Evolutionary conservation across 2,113 vertebrate genomes (phyloP).

Genomic region (Dipodomys ordii): DNA sequence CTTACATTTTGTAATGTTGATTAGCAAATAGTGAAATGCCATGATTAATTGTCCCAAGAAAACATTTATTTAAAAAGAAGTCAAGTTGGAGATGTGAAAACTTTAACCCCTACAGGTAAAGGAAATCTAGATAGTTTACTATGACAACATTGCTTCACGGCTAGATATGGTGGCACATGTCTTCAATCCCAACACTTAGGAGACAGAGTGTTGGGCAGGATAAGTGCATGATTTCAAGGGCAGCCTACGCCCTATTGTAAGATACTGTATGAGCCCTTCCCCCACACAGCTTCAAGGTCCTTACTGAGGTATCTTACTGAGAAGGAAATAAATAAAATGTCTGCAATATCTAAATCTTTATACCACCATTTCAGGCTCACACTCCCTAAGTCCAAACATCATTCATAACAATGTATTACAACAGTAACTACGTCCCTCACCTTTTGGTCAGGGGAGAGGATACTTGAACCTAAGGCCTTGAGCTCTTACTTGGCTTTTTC

Average conservation of each 20-base stretch:
- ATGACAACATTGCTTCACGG: not conserved
- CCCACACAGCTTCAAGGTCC: not conserved
- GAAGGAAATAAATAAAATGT: not conserved
- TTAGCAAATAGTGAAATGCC: conserved; percentile 5
- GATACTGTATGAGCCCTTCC: too few relatives aligned
- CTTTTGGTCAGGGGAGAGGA: too few relatives aligned
- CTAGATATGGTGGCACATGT: too few relatives aligned
- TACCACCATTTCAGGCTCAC: not conserved
- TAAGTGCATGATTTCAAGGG: not conserved
- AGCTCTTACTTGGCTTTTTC: too few relatives aligned
- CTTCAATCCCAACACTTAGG: too few relatives aligned
- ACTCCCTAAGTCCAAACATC: not conserved
- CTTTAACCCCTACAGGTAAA: not conserved
- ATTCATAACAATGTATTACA: not conserved
- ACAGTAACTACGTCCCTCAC: not conserved
- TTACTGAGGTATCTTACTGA: not conserved
- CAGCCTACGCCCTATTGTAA: not conserved
- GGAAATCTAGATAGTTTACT: not conserved
- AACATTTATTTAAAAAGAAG: not conserved
- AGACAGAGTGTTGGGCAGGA: not conserved
- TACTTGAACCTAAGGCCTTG: too few relatives aligned
- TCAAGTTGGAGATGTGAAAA: not conserved
- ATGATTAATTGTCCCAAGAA: not conserved
- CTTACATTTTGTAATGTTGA: conserved; percentile 16
- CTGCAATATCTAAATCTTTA: not conserved